These are phyloP conservation scores for Alauda arvensis DNA, from an alignment of 2,797 vertebrate genomes.

Conservation along the genomic window DNA sequence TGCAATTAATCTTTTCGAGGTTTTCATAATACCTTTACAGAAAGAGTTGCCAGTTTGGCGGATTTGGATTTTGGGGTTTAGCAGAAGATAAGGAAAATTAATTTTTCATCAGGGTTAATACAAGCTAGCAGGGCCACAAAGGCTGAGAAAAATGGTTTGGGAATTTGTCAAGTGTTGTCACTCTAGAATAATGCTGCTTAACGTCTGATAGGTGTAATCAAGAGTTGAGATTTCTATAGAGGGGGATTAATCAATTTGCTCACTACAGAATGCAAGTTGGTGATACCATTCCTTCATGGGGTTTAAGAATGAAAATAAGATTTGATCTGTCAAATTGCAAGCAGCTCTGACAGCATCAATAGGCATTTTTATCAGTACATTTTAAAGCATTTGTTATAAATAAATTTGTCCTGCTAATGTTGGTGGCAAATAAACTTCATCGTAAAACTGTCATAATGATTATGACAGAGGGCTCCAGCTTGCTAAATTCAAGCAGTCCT, in stretches of 20 bases:
- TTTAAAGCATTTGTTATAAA: conserved; percentile 72
- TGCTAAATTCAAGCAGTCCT: conserved; percentile 30
- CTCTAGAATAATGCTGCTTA: conserved; percentile 93
- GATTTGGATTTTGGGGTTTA: conserved; percentile 98
- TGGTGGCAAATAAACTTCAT: conserved; percentile 65
- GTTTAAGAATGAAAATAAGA: conserved; percentile 80
- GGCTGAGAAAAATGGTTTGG: conserved; percentile 79
- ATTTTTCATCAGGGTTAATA: conserved; percentile 98
- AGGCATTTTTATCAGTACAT: conserved; percentile 71
- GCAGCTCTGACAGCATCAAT: conserved; percentile 76
- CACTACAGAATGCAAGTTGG: conserved; percentile 82
- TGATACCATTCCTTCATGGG: conserved; percentile 79
- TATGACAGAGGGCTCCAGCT: conserved; percentile 38
- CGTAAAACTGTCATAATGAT: conserved; percentile 52
- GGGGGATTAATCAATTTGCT: conserved; percentile 94
- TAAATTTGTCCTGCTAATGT: conserved; percentile 75
- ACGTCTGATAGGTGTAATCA: conserved; percentile 92
- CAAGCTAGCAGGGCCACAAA: conserved; percentile 89
- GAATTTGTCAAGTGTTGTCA: conserved; percentile 96
- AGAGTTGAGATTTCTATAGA: conserved; percentile 92
- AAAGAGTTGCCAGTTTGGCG: conserved; percentile 93
- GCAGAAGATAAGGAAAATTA: conserved; percentile 98
- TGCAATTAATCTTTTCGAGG: conserved; percentile 95
- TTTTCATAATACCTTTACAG: conserved; percentile 96
- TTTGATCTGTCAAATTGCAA: conserved; percentile 91